These are phyloP conservation scores for Heliangelus exortis DNA, from an alignment of 2,797 vertebrate species.

Conservation along the genomic window DNA sequence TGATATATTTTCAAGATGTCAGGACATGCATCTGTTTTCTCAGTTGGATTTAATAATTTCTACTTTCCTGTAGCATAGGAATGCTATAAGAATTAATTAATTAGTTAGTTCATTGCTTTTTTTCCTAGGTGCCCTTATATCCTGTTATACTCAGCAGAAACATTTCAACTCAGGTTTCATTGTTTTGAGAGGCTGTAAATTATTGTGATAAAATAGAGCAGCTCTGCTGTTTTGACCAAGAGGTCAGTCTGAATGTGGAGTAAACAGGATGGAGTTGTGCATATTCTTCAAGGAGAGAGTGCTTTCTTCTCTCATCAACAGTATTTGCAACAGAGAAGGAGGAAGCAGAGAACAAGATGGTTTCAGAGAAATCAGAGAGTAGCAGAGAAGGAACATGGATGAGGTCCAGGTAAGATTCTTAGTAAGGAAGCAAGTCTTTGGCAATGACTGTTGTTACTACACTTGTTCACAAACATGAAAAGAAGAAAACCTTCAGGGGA, in stretches of 20 bases:
- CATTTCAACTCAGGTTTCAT: background rate
- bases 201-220: slow-evolving; percentile 3
- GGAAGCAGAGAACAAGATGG: background rate
- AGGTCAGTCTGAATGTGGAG: background rate
- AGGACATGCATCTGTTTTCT: background rate
- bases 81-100: background rate
- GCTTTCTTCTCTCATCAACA: background rate
- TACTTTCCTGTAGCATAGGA: background rate
- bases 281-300: background rate
- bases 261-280: slow-evolving; percentile 32
- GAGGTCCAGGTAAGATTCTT: slow-evolving; percentile 3
- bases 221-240: background rate
- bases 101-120: background rate
- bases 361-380: background rate
- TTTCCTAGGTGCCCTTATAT: background rate
- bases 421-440: background rate
- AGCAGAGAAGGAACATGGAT: background rate
- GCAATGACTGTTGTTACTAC: background rate
- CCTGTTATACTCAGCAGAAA: slow-evolving; percentile 9
- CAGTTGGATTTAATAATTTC: slow-evolving; percentile 3
- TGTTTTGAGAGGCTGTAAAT: slow-evolving; percentile 31
- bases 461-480: background rate
- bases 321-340: background rate
- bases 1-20: background rate
- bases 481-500: background rate